Evolutionary conservation across 64 coral and sea anemone genomes (phyloP), one percentile per base, ranked within the genome.

Genomic region (Stichodactyla mertensii): DNA sequence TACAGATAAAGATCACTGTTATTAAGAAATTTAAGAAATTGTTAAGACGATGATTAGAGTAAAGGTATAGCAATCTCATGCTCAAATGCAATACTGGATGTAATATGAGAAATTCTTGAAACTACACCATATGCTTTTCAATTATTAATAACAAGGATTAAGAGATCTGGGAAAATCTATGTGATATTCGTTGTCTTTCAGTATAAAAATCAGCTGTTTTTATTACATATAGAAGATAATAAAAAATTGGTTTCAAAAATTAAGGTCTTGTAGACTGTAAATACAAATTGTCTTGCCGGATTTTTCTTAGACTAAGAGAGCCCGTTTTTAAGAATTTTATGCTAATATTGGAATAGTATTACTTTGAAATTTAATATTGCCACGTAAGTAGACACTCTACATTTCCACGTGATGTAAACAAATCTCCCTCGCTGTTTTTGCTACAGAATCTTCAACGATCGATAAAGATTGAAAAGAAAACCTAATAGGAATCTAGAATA

Each of bases 91-190:
- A 54, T 83, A 55, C 57, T 22, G 82, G 58, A 60, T 15, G 27
- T 84, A 55, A 55, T 16, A 84, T 60, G 82, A 54, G 26, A 84
- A 20, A 84, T 57, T 28, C 26, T 84, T 5, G 10, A 55, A 84
- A 14, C 52, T 28, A 11, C 28, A 28, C 58, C 24, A 84, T n/a
- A 58, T 27, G 58, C 10, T 6, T 15, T 15, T 14, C 18, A 27
- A 85, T 61, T 24, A 83, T 58, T 83, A 22, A 55, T 52, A 11
- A 0, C 23, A 83, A 83, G 22, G 18, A 53, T 54, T 55, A 83
- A 55, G n/a, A 83, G 14, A n/a, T 2, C 19, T 83, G 55, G 55
- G 28, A 74, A 74, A 74, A 26, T 23, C 22, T 12, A 26, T 66
- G 36, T 45, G 36, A 45, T 45, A 31, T 31, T 31, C 28, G 0